A percentile compares a stretch with the other conserved stretches of the same genome.
Evolutionary conservation across 2,888 invertebrate genomes (phyloP).

Genomic region (Drosophila quasianomalipes): DNA sequence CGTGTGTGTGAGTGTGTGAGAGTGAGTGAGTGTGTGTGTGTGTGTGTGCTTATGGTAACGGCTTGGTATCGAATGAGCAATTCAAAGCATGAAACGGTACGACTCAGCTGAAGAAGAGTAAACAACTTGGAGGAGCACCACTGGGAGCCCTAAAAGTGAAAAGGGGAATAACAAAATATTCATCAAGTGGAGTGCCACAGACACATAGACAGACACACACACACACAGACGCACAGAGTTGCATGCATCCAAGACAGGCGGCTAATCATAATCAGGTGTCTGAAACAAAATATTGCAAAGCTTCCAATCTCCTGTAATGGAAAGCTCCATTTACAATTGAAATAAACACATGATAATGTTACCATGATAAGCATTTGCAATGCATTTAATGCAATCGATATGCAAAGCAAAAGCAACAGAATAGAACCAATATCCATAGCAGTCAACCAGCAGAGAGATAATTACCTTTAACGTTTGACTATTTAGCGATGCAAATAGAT

Average conservation of each 20-base stretch:
- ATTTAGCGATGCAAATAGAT: not conserved
- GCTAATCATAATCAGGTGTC: slow-evolving; percentile 6
- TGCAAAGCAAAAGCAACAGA: not conserved
- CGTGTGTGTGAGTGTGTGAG: not conserved
- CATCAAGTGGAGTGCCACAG: not conserved
- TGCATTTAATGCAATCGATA: not conserved
- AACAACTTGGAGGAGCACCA: not conserved
- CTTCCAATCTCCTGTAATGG: not conserved
- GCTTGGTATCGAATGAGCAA: slow-evolving; percentile 20
- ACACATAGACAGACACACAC: not conserved
- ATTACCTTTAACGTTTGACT: not conserved
- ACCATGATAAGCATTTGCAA: not conserved
- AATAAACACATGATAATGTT: not conserved
- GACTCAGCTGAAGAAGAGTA: slow-evolving; percentile 41
- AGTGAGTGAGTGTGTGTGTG: not conserved
- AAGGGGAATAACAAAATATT: not conserved
- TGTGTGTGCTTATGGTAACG: not conserved
- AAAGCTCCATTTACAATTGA: not conserved
- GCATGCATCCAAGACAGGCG: not conserved
- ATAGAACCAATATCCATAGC: not conserved
- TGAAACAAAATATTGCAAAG: not conserved
- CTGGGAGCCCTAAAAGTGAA: not conserved
- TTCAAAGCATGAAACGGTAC: slow-evolving; percentile 23
- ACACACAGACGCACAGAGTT: not conserved
- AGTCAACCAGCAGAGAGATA: not conserved